These are phyloP conservation scores for Caradrina clavipalpis DNA, from an alignment of 2,888 invertebrate genomes.

Conservation along the genomic window DNA sequence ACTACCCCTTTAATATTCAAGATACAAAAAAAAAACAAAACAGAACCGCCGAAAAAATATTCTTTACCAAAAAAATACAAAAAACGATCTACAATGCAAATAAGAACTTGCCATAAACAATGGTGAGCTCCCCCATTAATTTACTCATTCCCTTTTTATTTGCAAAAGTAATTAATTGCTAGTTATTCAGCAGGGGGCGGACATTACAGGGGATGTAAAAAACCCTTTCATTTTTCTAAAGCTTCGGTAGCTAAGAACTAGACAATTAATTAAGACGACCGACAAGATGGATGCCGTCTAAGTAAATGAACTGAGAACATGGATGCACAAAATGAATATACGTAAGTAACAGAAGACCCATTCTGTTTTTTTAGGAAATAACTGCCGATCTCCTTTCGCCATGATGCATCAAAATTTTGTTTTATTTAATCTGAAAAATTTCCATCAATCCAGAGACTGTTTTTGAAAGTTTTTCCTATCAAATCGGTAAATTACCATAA, in stretches of 20 bases:
- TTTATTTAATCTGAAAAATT: too few relatives aligned
- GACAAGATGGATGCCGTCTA: constrained; percentile 57
- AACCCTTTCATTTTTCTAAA: constrained; percentile 56
- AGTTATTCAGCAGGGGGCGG: constrained; percentile 53
- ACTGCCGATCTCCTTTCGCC: too few relatives aligned
- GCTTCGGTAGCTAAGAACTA: constrained; percentile 54
- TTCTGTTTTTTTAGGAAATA: not conserved
- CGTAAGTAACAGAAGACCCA: constrained; percentile 10
- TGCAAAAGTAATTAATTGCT: constrained; percentile 57
- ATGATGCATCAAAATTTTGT: too few relatives aligned
- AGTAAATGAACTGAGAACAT: constrained; percentile 61
- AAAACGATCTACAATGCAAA: constrained; percentile 54
- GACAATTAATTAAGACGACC: constrained; percentile 66
- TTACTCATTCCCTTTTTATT: constrained; percentile 49
- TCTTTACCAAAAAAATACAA: constrained; percentile 22
- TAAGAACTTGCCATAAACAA: constrained; percentile 56
- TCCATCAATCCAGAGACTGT: too few relatives aligned
- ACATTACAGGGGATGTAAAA: constrained; percentile 46
- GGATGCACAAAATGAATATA: constrained; percentile 7
- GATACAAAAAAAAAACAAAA: constrained; percentile 18
- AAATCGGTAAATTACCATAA: too few relatives aligned
- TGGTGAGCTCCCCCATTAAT: constrained; percentile 56
- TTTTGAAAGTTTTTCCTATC: too few relatives aligned
- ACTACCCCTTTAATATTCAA: not conserved
- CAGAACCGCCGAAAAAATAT: constrained; percentile 11